A percentile compares a stretch with the other conserved stretches of the same genome.
phyloP scores from a whole-genome alignment of 2,797 vertebrate genomes.

The Tamandua tetradactyla region DNA sequence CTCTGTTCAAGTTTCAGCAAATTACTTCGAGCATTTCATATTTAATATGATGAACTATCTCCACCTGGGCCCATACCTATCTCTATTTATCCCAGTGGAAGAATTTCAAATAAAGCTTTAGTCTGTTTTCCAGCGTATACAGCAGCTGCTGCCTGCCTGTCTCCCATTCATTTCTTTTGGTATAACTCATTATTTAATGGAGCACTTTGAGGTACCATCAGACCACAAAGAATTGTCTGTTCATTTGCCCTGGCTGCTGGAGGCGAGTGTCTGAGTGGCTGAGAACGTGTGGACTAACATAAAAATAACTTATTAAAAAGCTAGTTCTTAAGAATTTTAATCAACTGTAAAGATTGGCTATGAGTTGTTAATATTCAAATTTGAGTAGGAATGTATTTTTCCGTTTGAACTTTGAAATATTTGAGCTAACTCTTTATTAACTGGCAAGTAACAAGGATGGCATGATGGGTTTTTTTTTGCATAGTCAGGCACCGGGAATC shows the following conservation, averaged over 20 bases:
- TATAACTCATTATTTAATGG: not conserved
- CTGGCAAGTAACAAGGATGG: not conserved
- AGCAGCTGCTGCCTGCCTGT: not conserved
- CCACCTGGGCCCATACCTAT: not conserved
- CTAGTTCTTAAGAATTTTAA: not conserved
- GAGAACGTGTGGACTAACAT: not conserved
- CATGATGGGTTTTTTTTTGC: not conserved
- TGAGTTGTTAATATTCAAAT: not conserved
- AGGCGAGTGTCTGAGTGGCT: not conserved
- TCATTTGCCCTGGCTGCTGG: not conserved
- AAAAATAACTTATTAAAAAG: constrained; percentile 37
- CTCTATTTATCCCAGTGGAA: constrained; percentile 45
- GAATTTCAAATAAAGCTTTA: constrained; percentile 15
- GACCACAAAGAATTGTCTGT: not conserved
- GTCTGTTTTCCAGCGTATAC: not conserved
- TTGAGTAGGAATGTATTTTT: constrained; percentile 13
- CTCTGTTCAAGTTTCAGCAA: not conserved
- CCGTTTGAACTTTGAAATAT: constrained; percentile 43
- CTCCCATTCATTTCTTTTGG: not conserved
- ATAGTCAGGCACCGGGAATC: too few relatives aligned
- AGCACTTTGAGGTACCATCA: not conserved
- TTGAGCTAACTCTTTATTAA: not conserved
- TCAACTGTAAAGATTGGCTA: not conserved
- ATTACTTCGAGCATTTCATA: constrained; percentile 36
- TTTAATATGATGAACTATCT: constrained; percentile 36